These are phyloP conservation scores for Glomeris maerens DNA, from an alignment of 1,140 invertebrate genomes.

Conservation along the genomic window DNA sequence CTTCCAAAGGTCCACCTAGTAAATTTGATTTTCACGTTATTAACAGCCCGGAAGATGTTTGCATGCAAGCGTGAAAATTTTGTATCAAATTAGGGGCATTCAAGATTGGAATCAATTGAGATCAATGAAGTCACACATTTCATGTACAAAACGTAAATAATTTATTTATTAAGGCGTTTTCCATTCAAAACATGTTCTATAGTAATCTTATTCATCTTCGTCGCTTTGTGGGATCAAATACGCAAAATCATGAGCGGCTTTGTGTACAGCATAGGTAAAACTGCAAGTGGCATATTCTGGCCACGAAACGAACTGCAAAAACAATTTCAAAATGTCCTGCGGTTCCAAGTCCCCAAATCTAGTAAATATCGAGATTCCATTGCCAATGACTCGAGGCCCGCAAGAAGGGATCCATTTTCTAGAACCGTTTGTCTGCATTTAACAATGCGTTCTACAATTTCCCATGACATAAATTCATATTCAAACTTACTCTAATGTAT, in stretches of 20 bases:
- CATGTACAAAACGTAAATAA: no score
- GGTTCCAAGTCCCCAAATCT: conserved; percentile 42
- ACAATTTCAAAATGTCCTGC: conserved; percentile 40
- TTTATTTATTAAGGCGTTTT: no score
- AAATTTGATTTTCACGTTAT: no score
- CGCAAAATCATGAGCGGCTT: not conserved
- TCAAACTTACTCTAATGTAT: not conserved
- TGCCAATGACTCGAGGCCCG: conserved; percentile 41
- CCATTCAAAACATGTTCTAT: no score
- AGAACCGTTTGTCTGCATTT: conserved; percentile 16
- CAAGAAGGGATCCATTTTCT: conserved; percentile 47
- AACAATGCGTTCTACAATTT: not conserved
- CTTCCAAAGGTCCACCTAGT: no score
- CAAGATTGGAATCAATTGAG: no score
- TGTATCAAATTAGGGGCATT: no score
- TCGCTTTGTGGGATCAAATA: not conserved
- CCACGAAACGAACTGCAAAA: conserved; percentile 36
- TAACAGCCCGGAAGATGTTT: no score
- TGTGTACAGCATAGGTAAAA: conserved; percentile 39
- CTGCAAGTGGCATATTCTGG: conserved; percentile 42
- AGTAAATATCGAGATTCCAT: conserved; percentile 45
- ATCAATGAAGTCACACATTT: no score
- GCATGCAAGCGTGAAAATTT: no score
- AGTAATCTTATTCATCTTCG: no score
- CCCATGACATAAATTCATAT: not conserved